Evolutionary conservation across 2,888 invertebrate species (phyloP), one percentile per base, ranked within the genome.

Genomic region (Apoda limacodes): DNA sequence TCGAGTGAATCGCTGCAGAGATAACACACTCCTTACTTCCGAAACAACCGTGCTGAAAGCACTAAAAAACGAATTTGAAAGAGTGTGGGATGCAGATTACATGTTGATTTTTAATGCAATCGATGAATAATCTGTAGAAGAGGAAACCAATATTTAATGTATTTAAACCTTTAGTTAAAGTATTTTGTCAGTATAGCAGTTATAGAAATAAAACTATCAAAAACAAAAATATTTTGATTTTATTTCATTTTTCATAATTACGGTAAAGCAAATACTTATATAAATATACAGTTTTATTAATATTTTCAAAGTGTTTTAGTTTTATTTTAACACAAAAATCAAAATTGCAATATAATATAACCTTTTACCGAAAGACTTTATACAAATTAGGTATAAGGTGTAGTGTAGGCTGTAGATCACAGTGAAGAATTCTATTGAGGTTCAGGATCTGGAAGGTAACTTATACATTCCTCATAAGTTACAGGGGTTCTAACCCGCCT

Each of bases 201-300:
- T 13, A 17, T 21, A 26, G 12, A 21, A 32, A 30, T 32, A 33
- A 31, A 34, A 30, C 19, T 31, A 22, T 20, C 12, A 30, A 26
- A 26, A 20, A 29, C 37, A 70, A 75, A 68, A 69, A 74, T 74
- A 75, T 55, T 60, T 62, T 56, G 58, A 63, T 69, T 71, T 72
- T 65, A 68, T 62, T 69, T 56, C 51, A 50, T 56, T 59, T 52
- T 46, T 50, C 50, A 58, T 58, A 60, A 55, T 60, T 39, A 35
- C 35, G 37, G 34, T 37, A 40, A 35, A 42, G 42, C 39, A 43
- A 43, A 37, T 34, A 39, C 40, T 39, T 35, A 30, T 39, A 42
- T 36, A 49, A 53, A 51, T 51, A 50, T 45, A 50, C 50, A 55
- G 51, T 50, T 50, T 51, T 45, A 51, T 50, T 46, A 50, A 43